A percentile compares a stretch with the other conserved stretches of the same genome.
Evolutionary conservation across 2,113 vertebrate species (phyloP).

Genomic region (Malaclemys terrapin): DNA sequence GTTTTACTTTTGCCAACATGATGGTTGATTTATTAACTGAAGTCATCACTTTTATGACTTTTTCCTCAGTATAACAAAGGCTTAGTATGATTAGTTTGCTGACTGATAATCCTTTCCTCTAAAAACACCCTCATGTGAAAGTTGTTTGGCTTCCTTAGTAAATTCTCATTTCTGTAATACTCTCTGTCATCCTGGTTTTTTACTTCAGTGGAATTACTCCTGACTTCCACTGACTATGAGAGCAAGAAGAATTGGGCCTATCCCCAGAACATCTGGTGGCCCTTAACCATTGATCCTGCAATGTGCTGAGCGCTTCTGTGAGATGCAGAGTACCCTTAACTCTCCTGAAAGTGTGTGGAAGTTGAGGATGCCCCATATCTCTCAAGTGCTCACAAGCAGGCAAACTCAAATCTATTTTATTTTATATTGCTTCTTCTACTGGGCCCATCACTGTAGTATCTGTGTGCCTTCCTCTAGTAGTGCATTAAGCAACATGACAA

Average conservation of each 20-base stretch:
- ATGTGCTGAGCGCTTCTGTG: background rate
- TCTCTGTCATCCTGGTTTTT: background rate
- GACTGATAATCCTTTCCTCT: background rate
- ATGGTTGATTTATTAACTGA: slow-evolving; percentile 16
- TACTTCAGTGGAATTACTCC: background rate
- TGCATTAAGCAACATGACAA: background rate
- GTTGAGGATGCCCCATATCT: background rate
- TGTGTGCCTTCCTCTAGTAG: background rate
- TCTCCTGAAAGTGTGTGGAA: background rate
- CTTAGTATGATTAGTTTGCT: slow-evolving; percentile 41
- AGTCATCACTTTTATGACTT: background rate
- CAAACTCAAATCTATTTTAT: background rate
- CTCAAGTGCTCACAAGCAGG: background rate
- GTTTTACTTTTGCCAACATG: background rate
- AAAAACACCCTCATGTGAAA: slow-evolving; percentile 11
- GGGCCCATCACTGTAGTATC: background rate
- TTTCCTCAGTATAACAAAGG: background rate
- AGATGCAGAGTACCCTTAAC: background rate
- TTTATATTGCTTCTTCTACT: background rate
- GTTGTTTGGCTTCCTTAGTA: background rate
- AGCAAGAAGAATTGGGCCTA: background rate
- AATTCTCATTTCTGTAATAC: background rate
- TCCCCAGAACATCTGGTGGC: background rate
- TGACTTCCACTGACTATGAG: background rate
- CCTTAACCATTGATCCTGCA: background rate